Base-by-base conservation (phyloP, 1,140 invertebrate species). In the Heliconius himera region DNA sequence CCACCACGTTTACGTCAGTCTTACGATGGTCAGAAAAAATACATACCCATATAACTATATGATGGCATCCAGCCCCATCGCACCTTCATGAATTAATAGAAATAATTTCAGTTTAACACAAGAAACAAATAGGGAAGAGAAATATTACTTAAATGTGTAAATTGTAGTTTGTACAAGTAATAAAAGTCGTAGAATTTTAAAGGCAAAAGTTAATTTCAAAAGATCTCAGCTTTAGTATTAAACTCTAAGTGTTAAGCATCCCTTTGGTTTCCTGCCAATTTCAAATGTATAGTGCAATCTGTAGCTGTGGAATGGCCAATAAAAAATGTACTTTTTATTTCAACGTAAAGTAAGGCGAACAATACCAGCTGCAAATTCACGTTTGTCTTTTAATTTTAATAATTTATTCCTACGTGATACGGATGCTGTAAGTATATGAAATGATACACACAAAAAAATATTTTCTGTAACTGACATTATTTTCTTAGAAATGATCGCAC, bases 331-430 rank as follows among this genome's bases (percentile, higher is more conserved):
- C 49, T 72, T 49, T 79, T 70, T 76, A 76, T 73, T 79, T 75
- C 70, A 38, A 72, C 41, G 38, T 75, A 38, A 79, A 79, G 46
- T 75, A 75, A 56, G 54, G 49, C 22, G n/a, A 71, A 56, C 13
- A 73, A 56, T 78, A 73, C 38, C 22, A 73, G 41, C 49, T 51
- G 16, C n/a, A 71, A 72, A 77, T 49, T 72, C 29, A 66, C 33
- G 41, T 54, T 77, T 77, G 46, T 38, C 72, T 73, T 77, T 77
- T 75, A 77, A 72, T 72, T 38, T 72, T 77, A 54, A 41, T 77
- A 70, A 73, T 3, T 56, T 60, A 41, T 4, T 13, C 11, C 11
- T 41, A 41, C 11, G 41, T 13, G 11, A 41, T 41, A 41, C 2
- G 41, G 3, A 41, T 41, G 11, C 11, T 41, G 41, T 13, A 13